phyloP scores from a whole-genome alignment of 2,113 vertebrate genomes.

The Meriones unguiculatus region DNA sequence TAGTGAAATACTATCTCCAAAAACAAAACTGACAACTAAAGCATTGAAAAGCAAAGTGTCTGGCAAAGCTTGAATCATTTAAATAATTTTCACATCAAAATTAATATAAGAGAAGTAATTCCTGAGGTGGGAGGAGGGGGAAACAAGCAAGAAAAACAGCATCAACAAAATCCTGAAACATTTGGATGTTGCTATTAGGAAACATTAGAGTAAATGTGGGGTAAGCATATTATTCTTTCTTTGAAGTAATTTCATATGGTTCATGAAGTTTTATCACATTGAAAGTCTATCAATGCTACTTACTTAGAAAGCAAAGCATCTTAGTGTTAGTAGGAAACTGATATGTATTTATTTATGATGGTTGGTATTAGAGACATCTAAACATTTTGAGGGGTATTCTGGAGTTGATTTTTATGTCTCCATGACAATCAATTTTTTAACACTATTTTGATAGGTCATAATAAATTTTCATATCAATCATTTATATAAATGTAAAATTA shows the following conservation, averaged over 20 bases:
- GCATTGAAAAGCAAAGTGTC: background rate
- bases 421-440: constrained; percentile 34
- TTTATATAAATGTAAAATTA: constrained; percentile 19
- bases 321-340: background rate
- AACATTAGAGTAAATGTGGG: background rate
- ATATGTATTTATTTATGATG: background rate
- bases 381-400: background rate
- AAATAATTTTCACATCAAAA: background rate
- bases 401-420: background rate
- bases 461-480: constrained; percentile 35
- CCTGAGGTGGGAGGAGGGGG: too few relatives aligned
- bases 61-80: background rate
- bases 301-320: constrained; percentile 29
- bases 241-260: background rate
- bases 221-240: background rate
- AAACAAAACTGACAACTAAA: background rate
- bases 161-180: background rate
- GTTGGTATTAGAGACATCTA: background rate
- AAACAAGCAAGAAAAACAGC: background rate
- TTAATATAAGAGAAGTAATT: background rate
- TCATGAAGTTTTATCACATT: constrained; percentile 16
- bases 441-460: background rate
- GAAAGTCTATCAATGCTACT: background rate
- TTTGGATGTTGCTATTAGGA: background rate
- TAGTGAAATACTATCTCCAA: background rate